These are phyloP conservation scores for Anguilla marmorata DNA, from an alignment of 2,797 vertebrate genomes.

Conservation along the genomic window DNA sequence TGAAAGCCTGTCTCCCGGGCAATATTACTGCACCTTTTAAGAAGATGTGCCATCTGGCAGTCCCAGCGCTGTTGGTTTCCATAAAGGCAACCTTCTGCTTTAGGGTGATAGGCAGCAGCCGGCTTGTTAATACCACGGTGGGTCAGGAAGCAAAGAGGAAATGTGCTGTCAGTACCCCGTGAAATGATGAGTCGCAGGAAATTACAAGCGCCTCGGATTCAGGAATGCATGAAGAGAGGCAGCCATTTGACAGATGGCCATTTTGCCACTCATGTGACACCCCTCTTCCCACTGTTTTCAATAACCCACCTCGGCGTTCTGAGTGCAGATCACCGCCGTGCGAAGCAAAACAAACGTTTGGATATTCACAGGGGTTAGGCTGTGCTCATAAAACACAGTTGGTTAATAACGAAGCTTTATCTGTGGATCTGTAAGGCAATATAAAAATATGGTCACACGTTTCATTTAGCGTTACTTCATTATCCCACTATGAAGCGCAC, in stretches of 20 bases:
- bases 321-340: not conserved
- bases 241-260: slow-evolving; percentile 16
- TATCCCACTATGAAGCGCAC: not conserved
- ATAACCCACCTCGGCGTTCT: not conserved
- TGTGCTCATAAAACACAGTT: not conserved
- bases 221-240: not conserved
- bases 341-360: not conserved
- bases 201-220: not conserved
- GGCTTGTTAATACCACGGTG: not conserved
- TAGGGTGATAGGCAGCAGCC: not conserved
- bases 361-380: not conserved
- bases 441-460: not conserved
- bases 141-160: not conserved
- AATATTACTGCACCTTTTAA: not conserved
- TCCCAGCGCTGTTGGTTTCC: not conserved
- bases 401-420: not conserved
- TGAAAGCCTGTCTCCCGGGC: not conserved
- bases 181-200: slow-evolving; percentile 2
- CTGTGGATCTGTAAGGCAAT: not conserved
- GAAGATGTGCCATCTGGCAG: not conserved
- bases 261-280: not conserved
- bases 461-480: not conserved
- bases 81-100: not conserved
- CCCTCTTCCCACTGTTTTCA: not conserved
- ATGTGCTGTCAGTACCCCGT: not conserved